Conservation (phyloP, 2,888 invertebrate species). For the Deilephila porcellus region DNA sequence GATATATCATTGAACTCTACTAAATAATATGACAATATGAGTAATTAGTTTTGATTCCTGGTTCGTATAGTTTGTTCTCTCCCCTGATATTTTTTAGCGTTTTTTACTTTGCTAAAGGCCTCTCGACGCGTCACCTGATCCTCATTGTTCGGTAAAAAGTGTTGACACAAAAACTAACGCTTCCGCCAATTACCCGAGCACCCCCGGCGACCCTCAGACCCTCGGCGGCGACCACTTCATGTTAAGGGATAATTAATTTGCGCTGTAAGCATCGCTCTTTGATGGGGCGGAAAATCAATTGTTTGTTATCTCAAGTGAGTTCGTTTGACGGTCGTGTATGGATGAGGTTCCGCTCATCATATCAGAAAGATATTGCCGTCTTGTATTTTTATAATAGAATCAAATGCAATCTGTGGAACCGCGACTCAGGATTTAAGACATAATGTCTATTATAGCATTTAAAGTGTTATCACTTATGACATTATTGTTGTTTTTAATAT, state of each 20-base stretch:
- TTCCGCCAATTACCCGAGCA: constrained; percentile 60
- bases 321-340: background rate
- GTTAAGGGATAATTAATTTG: constrained; percentile 18
- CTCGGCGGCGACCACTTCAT: constrained; percentile 10
- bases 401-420: no score
- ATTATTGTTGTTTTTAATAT: no score
- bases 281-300: constrained; percentile 6
- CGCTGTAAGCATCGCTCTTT: constrained; percentile 16
- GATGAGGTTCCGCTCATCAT: no score
- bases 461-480: no score
- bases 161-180: constrained; percentile 60
- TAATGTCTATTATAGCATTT: no score
- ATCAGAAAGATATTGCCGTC: no score
- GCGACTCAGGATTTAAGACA: no score
- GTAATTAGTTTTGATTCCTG: no score
- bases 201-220: background rate
- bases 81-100: background rate
- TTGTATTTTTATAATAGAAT: no score
- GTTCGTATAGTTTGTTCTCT: no score
- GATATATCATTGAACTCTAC: no score
- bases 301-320: constrained; percentile 17
- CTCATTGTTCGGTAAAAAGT: constrained; percentile 51
- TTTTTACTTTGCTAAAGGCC: constrained; percentile 29
- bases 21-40: no score
- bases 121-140: constrained; percentile 20